Evolutionary conservation across 1,140 invertebrate species (phyloP).

Genomic region (Platorchestia sp.): DNA sequence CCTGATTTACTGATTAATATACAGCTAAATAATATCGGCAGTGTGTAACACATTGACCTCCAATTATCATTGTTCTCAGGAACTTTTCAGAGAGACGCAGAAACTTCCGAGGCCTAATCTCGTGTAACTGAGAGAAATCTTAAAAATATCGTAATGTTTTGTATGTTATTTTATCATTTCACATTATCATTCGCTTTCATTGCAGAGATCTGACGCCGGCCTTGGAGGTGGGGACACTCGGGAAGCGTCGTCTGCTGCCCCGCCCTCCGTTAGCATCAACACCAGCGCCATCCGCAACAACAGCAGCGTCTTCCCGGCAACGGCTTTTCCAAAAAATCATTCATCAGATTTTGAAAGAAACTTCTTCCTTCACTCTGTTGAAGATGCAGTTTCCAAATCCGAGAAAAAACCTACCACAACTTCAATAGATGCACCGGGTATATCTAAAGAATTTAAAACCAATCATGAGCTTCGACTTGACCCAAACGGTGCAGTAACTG

Average conservation of each 20-base stretch:
- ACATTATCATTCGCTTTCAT: neutral
- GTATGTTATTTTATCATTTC: no score
- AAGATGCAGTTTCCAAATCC: neutral
- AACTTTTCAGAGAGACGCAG: neutral
- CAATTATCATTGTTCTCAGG: neutral
- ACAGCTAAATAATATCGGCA: neutral
- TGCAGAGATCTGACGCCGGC: neutral
- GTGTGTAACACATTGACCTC: neutral
- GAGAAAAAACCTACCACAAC: neutral
- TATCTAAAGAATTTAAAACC: neutral
- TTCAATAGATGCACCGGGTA: neutral
- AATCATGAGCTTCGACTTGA: neutral
- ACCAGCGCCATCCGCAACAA: neutral
- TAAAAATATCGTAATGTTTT: no score
- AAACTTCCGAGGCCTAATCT: neutral
- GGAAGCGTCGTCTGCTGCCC: neutral
- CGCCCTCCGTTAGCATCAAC: neutral
- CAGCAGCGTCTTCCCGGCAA: neutral
- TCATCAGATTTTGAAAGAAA: neutral
- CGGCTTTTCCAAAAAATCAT: neutral
- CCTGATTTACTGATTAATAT: neutral
- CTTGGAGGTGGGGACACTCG: neutral
- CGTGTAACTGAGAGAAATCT: no score
- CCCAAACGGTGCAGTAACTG: neutral
- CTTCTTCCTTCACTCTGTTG: neutral